Evolutionary conservation across 2,113 vertebrate genomes (phyloP), one percentile per base, ranked within the genome.

Genomic region (Columba janthina): DNA sequence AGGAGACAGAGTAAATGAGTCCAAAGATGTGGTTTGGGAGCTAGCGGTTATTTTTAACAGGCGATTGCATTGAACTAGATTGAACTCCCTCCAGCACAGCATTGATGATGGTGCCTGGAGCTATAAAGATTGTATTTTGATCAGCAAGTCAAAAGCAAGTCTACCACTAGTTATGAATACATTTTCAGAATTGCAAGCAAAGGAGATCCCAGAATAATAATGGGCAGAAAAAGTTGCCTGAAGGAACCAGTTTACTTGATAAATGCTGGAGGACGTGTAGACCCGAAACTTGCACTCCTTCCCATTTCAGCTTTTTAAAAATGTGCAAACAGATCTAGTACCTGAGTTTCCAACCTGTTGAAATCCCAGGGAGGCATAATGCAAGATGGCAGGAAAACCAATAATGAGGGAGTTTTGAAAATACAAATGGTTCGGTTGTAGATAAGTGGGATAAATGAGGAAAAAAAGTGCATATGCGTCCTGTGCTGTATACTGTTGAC

Each of bases 41-140:
- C 26, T 84, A 69, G 86, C 57, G 92, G 51, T 81, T 78, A 80
- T 71, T 95, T 94, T 92, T 86, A 92, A 64, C 86, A 90, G 84
- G 53, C 19, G 4, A 50, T 94, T 95, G 93, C 18, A 48, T 87
- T 93, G 89, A 92, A 83, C 90, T 93, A 86, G 60, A n/a, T 90
- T 97, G 94, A 91, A 94, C 73, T 96, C 84, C 76, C 65, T 94
- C 70, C 93, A 94, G 87, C 86, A 78, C 57, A 71, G 73, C 89
- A 92, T 84, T 96, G 94, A 69, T 94, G 96, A 88, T 57, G 62
- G 46, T 90, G 92, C 96, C 94, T 95, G 46, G 46, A 96, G 95
- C 89, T 87, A 93, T 87, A 82, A 92, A 89, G 90, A 89, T 48
- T 96, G 69, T 87, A 65, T 96, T 96, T 96, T 97, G 95, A 97